These are phyloP conservation scores for Alsophila aescularia DNA, from an alignment of 2,888 invertebrate species.

Conservation along the genomic window DNA sequence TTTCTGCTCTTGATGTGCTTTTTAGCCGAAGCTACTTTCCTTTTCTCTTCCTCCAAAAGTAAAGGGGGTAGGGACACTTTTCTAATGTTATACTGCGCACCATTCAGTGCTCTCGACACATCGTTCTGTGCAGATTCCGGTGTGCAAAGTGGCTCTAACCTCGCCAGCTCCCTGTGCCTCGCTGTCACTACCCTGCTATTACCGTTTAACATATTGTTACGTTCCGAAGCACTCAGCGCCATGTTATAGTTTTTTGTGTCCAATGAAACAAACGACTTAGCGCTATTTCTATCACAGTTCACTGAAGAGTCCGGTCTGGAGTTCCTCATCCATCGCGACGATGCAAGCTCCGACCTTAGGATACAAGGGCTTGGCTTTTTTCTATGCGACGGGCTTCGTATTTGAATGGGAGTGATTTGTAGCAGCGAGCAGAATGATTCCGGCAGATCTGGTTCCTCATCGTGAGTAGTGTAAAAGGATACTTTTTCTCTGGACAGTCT, in stretches of 20 bases:
- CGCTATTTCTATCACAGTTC: conserved; percentile 76
- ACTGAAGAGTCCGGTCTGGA: conserved; percentile 72
- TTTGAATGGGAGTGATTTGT: conserved; percentile 76
- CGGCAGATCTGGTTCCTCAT: conserved; percentile 56
- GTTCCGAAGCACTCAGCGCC: conserved; percentile 64
- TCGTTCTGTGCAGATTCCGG: conserved; percentile 65
- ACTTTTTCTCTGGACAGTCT: conserved; percentile 59
- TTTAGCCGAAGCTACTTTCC: conserved; percentile 66
- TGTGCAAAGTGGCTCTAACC: conserved; percentile 67
- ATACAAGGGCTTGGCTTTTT: conserved; percentile 70
- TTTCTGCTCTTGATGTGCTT: conserved; percentile 57
- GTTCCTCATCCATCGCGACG: conserved; percentile 77
- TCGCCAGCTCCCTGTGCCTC: conserved; percentile 65
- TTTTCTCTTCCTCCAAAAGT: conserved; percentile 72
- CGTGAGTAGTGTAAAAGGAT: conserved; percentile 53
- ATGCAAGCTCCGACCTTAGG: conserved; percentile 75
- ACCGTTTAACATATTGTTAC: conserved; percentile 53
- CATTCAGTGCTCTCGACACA: conserved; percentile 46
- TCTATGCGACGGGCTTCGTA: conserved; percentile 65
- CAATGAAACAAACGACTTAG: conserved; percentile 76
- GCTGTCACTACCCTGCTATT: conserved; percentile 67
- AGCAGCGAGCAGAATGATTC: conserved; percentile 73
- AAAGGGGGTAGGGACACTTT: conserved; percentile 79
- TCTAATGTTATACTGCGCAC: conserved; percentile 59
- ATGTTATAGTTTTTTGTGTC: conserved; percentile 64